Base-by-base conservation (phyloP, 2,113 vertebrate genomes). In the Microcebus lehilahytsara region DNA sequence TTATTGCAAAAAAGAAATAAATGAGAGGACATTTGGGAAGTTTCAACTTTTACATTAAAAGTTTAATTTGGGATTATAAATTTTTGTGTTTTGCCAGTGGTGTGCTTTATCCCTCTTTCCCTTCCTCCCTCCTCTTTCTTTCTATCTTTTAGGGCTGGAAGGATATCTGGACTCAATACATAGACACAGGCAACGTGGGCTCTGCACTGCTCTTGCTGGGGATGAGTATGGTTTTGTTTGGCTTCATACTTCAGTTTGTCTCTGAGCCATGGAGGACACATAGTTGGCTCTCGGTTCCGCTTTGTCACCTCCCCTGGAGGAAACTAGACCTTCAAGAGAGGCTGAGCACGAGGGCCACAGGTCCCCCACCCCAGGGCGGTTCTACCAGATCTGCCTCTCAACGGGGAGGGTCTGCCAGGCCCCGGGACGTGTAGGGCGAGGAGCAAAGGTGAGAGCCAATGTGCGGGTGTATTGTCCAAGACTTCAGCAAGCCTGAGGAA, bases 1-100 rank as follows among this genome's bases (percentile, higher is more conserved):
- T 78, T 91, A 7, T 49, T 87, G 30, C 32, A 56, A 83, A 60
- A 85, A 85, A 92, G 32, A 81, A 67, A 79, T 72, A 86, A 46
- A 67, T 77, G 5, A 78, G 83, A 93, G 75, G 40, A 2, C 34
- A 11, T 64, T 64, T 30, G 62, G 62, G 11, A 64, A 30, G 27
- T 64, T 64, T 64, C 11, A 64, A 64, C 27, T 64, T 64, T 64
- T 64, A 64, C 30, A 30, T 64, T 64, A 64, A 22, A 66, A 37
- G 32, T 74, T 89, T 95, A 58, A 93, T 85, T 91, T 75, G 71
- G 40, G 32, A 92, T 37, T 56, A 58, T 4, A 49, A 6, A 30
- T 25, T 89, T 94, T 60, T 42, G 42, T 49, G 23, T 75, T 13
- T 62, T 53, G 17, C 49, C 37, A 42, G 49, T 85, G 22, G 58